Base-by-base conservation (phyloP, 2,113 vertebrate species). In the Caretta caretta region DNA sequence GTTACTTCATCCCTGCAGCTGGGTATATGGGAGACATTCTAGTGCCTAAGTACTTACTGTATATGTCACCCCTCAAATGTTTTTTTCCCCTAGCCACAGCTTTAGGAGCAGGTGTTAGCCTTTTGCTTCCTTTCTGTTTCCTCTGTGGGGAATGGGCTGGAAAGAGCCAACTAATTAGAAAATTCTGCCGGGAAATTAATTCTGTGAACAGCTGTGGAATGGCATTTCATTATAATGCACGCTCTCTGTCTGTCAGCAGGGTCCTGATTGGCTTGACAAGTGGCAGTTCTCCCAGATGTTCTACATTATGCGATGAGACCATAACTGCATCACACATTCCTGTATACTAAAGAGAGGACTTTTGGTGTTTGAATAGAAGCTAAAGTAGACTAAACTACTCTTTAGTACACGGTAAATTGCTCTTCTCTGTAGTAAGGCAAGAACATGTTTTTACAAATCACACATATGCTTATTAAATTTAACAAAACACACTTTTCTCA, bases 201-300 rank as follows among this genome's bases (percentile, higher is more conserved):
- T 96, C 97, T 89, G 92, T 98, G 98, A 96, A 97, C 99, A 99
- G 99, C 98, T 99, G 98, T 98, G 98, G 97, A 98, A 97, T 95
- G 97, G 97, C 96, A 97, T 98, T 98, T 98, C 95, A 88, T 97
- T 94, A 97, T 97, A 98, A 98, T 83, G 89, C 91, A 95, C 80
- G 49, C 96, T 97, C 95, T 57, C 78, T 96, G 90, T 99, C 98
- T 98, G 97, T 99, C 98, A 98, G 98, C 97, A 96, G 97, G 87
- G 57, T 86, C 16, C 98, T 96, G 97, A 97, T 97, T 98, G 98
- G 97, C 97, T 98, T 97, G 98, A 98, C 96, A 94, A 97, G 94
- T 72, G 97, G 97, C 98, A 97, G 97, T 97, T 97, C 97, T 98
- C 98, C 98, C 98, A 99, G 98, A 99, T 99, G 99, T 98, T 98